Evolutionary conservation across 2,888 invertebrate genomes (phyloP).

Genomic region (Smittia aterrima): DNA sequence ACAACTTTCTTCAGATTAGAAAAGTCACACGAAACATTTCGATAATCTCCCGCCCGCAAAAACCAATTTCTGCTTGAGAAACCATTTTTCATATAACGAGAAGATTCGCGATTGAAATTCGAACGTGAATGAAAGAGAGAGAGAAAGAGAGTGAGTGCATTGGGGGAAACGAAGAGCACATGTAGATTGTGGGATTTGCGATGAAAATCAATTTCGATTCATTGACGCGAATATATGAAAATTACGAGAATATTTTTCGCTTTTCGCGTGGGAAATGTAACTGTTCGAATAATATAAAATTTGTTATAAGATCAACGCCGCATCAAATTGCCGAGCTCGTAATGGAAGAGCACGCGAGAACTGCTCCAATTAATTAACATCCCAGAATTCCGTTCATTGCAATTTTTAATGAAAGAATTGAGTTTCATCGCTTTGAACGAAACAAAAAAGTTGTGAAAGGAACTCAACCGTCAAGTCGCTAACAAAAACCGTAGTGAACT

Average conservation of each 20-base stretch:
- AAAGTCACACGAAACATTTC: constrained; percentile 14
- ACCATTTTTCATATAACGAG: constrained; percentile 18
- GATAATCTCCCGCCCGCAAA: not conserved
- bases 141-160: too few species aligned
- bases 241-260: not conserved
- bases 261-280: not conserved
- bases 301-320: not conserved
- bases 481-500: constrained; percentile 1
- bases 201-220: constrained; percentile 27
- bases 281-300: not conserved
- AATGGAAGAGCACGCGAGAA: not conserved
- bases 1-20: not conserved
- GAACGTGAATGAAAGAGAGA: not conserved
- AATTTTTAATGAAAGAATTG: not conserved
- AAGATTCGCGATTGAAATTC: too few species aligned
- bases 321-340: constrained; percentile 10
- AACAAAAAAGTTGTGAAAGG: not conserved
- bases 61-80: not conserved
- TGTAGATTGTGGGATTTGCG: not conserved
- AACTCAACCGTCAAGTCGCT: not conserved
- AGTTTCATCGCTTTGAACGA: too few species aligned
- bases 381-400: too few species aligned
- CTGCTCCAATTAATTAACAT: not conserved
- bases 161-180: too few species aligned
- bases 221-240: constrained; percentile 6